Conservation (phyloP, 1,140 invertebrate species). For the Aphelinus certus region DNA sequence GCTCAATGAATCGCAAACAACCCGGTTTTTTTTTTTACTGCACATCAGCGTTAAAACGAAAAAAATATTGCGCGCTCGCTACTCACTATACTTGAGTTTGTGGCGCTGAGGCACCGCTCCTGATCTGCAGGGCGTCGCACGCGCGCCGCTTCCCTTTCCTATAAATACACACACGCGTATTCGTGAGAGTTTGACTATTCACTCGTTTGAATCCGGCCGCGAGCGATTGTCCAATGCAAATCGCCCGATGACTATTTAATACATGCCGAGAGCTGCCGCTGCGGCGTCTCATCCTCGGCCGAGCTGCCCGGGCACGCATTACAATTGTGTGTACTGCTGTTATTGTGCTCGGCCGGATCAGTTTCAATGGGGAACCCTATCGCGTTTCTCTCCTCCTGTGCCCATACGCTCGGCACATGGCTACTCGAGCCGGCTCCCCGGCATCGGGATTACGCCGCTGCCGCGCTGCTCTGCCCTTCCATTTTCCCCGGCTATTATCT, state of each 20-base stretch:
- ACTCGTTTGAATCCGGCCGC: slow-evolving; percentile 36
- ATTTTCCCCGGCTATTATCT: not conserved
- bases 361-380: slow-evolving; percentile 24
- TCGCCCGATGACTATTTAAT: slow-evolving; percentile 41
- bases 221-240: slow-evolving; percentile 39
- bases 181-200: slow-evolving; percentile 21
- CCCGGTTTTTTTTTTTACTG: too few relatives aligned
- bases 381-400: slow-evolving; percentile 3
- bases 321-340: slow-evolving; percentile 30
- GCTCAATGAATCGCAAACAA: too few relatives aligned
- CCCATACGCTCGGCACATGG: not conserved
- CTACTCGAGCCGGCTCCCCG: not conserved
- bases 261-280: not conserved
- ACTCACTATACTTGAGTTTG: too few relatives aligned
- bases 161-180: not conserved
- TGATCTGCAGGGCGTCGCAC: too few relatives aligned
- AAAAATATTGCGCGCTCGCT: too few relatives aligned
- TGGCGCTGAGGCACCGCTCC: too few relatives aligned
- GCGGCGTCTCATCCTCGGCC: not conserved
- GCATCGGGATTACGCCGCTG: not conserved
- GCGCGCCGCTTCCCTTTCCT: not conserved
- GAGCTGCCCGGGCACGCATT: slow-evolving; percentile 8
- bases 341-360: slow-evolving; percentile 20
- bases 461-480: not conserved
- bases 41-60: too few relatives aligned